Base-by-base conservation (phyloP, 2,797 vertebrate species). In the Monodelphis domestica region DNA sequence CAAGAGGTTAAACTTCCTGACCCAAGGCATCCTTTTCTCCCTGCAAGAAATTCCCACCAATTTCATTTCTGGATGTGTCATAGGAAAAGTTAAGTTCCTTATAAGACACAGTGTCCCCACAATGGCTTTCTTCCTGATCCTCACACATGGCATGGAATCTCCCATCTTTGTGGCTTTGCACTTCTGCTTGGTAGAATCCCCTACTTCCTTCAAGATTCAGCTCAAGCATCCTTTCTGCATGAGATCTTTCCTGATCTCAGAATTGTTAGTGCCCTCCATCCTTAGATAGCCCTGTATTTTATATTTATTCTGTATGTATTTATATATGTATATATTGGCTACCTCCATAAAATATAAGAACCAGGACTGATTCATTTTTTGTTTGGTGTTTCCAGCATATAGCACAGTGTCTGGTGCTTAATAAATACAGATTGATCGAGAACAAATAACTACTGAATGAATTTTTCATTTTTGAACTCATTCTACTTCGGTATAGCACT, bases 401-500 rank as follows among this genome's bases (percentile, higher is more conserved):
- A 92, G 55, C 38, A 70, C 14, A 38, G 56, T 59, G 56, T 30
- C 29, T 26, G 6, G 33, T 5, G 24, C 11, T 87, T 28, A 38
- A 38, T 88, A 91, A 89, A 59, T 63, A 88, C 50, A 26, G 45
- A 90, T 54, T 51, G 89, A 38, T 70, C 91, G 57, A n/a, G 52
- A 92, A 2, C 30, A 93, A 91, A 96, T 54, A 93, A 54, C 88
- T 50, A 70, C 45, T 78, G 53, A 63, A 24, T 59, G 33, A 29
- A 55, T 45, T 91, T 93, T 91, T 92, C 50, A 91, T 24, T 54
- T 59, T 59, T 33, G 29, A 59, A 28, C 4, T 53, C 53, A 4
- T 89, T 92, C 92, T 26, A 51, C 45, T 89, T 94, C 93, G 94
- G 55, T 26, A 89, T 30, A 93, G 57, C 51, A 53, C 10, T 33